Base-by-base conservation (phyloP, 2,888 invertebrate genomes). In the Atethmia centrago region DNA sequence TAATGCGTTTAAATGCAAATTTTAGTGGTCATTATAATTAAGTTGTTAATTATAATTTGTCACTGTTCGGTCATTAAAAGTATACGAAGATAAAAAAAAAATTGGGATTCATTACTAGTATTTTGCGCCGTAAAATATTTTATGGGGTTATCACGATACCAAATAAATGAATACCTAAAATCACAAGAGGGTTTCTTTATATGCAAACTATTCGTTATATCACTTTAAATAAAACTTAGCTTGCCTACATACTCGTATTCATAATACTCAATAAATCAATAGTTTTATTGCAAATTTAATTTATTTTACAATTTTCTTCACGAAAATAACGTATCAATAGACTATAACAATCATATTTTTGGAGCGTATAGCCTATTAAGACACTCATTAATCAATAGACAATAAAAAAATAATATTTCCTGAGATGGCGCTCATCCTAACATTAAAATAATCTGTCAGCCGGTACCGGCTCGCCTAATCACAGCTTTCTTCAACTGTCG, bases 401-500 rank as follows among this genome's bases (percentile, higher is more conserved):
- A 25, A 19, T 61, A 53, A 59, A 49, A 71, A 64, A 67, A 63
- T 3, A 64, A 73, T 80, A 67, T 47, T 40, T 28, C 0, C 25
- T 49, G 36, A 25, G 69, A 70, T 51, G 55, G 45, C 42, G 58
- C 63, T 69, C 58, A 73, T 74, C 62, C 14, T 36, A 58, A 51
- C 53, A 80, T 82, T 77, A 81, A 84, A 85, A 83, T 85, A 73
- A 89, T 90, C 88, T 85, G 90, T 90, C 86, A 89, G 83, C 75
- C 70, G 58, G 70, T 70, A 76, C 79, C 71, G 75, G 78, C 80
- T 77, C 82, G 81, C 67, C 85, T 87, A 88, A 91, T 85, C 86
- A 81, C 83, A 86, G 89, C 93, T 93, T 93, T 93, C 93, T 92
- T 93, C 82, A 64, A 77, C 79, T 84, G 71, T 80, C 85, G 83